Evolutionary conservation across 2,888 invertebrate genomes (phyloP), one percentile per base, ranked within the genome.

Genomic region (Congeria kusceri): DNA sequence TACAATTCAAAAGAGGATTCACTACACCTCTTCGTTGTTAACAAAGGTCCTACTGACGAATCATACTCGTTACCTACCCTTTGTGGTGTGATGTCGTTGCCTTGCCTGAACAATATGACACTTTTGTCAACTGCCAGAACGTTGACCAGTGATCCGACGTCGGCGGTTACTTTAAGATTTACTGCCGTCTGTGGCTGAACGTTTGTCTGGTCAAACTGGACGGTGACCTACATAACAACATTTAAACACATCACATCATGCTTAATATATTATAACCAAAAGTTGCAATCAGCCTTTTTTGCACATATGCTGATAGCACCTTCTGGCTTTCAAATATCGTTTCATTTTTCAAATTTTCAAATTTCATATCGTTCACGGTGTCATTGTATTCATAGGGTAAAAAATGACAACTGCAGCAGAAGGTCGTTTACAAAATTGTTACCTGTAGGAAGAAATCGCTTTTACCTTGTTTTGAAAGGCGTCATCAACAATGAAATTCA

Each of bases 91-190:
- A 96, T 94, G 89, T 96, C 96, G 89, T 96, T 96, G 88, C 97
- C 97, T n/a, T 95, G 94, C 89, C 96, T 96, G 13, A 97, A 94
- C 18, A 96, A 92, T 3, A 96, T 91, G 1, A 97, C 96, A 92
- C 96, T 96, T 92, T 97, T 96, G 93, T 99, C 98, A 11, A 97
- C 96, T 0, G 97, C 98, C 84, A 98, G 94, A 20, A 99, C 93
- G 4, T 97, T 98, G n/a, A 98, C 96, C 88, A 96, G 96, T 0
- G 98, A 97, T 87, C 97, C 96, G 0, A 97, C 96, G 91, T 96
- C 96, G 0, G 98, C 96, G 32, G 95, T 94, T n/a, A 99, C 94
- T 84, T 96, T 96, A 0, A 98, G 95, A 76, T 96, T 78, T 28
- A 96, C 95, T 66, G 96, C 96, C 0, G 98, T 97, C 69, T 96